Percentiles rank a stretch among this genome's conserved stretches.
Conservation (phyloP, 2,797 vertebrate species). For the Cuculus canorus region DNA sequence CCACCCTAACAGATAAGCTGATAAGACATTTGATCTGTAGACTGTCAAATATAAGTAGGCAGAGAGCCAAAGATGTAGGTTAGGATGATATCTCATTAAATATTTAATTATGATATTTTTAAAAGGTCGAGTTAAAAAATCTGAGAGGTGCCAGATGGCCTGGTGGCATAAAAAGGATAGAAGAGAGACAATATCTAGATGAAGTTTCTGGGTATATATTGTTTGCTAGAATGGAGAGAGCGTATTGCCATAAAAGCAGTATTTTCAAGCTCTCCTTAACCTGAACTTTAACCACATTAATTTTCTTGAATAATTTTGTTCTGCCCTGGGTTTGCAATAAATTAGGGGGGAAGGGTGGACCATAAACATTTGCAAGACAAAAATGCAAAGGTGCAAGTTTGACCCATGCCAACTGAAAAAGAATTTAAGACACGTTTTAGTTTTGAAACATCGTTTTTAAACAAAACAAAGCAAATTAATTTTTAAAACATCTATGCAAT, state of each 20-base stretch:
- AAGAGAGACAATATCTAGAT: constrained; percentile 14
- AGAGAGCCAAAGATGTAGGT: background rate
- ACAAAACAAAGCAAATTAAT: background rate
- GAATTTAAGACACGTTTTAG: background rate
- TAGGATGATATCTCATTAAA: constrained; percentile 36
- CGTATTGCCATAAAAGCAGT: background rate
- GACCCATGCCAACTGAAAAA: background rate
- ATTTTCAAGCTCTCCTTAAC: constrained; percentile 14
- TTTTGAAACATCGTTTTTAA: background rate
- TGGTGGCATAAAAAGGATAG: constrained; percentile 15
- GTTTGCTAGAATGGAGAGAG: background rate
- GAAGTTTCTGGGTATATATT: constrained; percentile 34
- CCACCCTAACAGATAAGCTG: constrained; percentile 8
- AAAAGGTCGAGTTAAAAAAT: constrained; percentile 14
- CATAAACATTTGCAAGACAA: background rate
- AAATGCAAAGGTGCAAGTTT: background rate
- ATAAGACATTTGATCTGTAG: background rate
- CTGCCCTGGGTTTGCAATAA: background rate
- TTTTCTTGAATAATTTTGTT: background rate
- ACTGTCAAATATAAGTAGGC: constrained; percentile 34
- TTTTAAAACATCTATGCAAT: background rate
- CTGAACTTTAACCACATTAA: constrained; percentile 32
- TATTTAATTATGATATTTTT: constrained; percentile 50
- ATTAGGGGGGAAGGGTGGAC: background rate
- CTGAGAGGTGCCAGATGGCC: constrained; percentile 34